Evolutionary conservation across 1,140 invertebrate species (phyloP).

Genomic region (Arion vulgaris): DNA sequence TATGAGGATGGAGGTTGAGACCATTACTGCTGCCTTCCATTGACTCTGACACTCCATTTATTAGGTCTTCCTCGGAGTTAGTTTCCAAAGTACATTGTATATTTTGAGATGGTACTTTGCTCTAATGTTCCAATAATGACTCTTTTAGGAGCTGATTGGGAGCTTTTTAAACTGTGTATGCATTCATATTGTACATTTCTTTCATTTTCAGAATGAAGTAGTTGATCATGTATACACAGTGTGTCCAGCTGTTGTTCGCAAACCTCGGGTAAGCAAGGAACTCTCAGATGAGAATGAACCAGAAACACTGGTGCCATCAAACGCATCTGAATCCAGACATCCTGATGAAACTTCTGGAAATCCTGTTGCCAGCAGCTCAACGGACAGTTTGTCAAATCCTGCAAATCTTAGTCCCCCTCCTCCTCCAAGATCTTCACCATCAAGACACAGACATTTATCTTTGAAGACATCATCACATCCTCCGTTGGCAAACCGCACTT

Average conservation of each 20-base stretch:
- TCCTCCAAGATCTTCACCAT: not conserved
- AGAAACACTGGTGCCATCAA: not conserved
- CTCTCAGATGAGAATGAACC: constrained; percentile 7
- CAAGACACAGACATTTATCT: not conserved
- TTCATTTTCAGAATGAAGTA: constrained; percentile 41
- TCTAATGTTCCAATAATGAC: too few species aligned
- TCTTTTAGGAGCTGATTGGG: too few species aligned
- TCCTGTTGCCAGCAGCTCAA: not conserved
- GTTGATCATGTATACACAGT: constrained; percentile 49
- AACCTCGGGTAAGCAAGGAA: constrained; percentile 25
- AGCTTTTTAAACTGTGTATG: too few species aligned
- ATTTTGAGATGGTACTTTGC: too few species aligned
- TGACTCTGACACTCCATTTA: too few species aligned
- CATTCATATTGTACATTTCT: too few species aligned
- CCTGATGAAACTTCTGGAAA: not conserved
- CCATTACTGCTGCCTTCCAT: too few species aligned
- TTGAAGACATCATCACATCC: not conserved
- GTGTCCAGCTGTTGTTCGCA: constrained; percentile 44
- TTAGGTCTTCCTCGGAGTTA: too few species aligned
- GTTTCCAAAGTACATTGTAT: too few species aligned
- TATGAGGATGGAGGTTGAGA: too few species aligned
- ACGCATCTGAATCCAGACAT: not conserved
- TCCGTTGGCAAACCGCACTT: not conserved
- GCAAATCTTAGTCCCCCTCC: too few species aligned
- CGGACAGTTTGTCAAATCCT: constrained; percentile 26